Evolutionary conservation across 1,140 invertebrate genomes (phyloP).

Genomic region (Papilio aristodemus): DNA sequence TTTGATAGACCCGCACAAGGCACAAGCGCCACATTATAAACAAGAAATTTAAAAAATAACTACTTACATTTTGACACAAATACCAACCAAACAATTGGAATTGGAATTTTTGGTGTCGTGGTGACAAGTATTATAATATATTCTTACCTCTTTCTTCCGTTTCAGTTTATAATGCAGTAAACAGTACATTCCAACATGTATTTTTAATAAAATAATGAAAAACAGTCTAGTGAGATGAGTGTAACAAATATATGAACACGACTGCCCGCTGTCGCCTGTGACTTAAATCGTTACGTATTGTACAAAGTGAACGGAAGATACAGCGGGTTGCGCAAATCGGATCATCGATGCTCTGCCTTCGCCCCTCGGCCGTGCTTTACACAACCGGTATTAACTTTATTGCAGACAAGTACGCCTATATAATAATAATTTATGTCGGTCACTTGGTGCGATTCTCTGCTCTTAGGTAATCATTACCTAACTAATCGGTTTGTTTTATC

Average conservation of each 20-base stretch:
- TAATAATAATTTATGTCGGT: slow-evolving; percentile 22
- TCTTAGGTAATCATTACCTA: slow-evolving; percentile 12
- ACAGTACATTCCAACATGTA: not conserved
- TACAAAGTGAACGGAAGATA: slow-evolving; percentile 65
- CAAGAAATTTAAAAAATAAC: not conserved
- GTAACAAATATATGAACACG: not conserved
- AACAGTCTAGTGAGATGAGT: not conserved
- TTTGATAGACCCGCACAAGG: slow-evolving; percentile 29
- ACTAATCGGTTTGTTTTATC: slow-evolving; percentile 17
- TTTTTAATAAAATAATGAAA: not conserved
- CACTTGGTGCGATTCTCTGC: not conserved
- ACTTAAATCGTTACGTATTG: slow-evolving; percentile 42
- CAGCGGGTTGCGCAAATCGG: slow-evolving; percentile 50
- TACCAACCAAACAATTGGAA: too few relatives aligned
- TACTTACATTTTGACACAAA: not conserved
- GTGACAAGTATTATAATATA: too few relatives aligned
- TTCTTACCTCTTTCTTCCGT: too few relatives aligned
- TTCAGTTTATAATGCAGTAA: too few relatives aligned
- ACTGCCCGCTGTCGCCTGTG: slow-evolving; percentile 33
- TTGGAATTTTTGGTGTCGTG: too few relatives aligned
- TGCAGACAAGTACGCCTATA: slow-evolving; percentile 20
- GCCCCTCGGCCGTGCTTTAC: slow-evolving; percentile 40
- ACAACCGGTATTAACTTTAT: slow-evolving; percentile 25
- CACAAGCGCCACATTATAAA: slow-evolving; percentile 12
- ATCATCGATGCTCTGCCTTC: slow-evolving; percentile 54